Evolutionary conservation across 1,140 invertebrate genomes (phyloP).

Genomic region (Drosophila baimaii): DNA sequence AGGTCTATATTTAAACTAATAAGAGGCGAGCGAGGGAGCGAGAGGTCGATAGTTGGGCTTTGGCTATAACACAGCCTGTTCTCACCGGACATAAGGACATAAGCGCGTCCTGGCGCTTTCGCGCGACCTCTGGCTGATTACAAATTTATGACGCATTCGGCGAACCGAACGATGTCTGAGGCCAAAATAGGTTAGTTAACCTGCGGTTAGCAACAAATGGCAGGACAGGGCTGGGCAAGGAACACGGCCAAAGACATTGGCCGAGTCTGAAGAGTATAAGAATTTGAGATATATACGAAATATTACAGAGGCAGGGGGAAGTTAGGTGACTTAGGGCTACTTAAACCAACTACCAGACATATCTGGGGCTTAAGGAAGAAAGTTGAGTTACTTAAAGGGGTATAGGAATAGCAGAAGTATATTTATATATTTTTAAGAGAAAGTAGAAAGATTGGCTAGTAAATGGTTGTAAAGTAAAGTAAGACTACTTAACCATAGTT

Average conservation of each 20-base stretch:
- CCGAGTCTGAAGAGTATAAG: neutral
- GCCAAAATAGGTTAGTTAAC: conserved; percentile 25
- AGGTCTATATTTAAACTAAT: conserved; percentile 81
- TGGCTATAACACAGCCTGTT: conserved; percentile 41
- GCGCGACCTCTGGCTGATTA: conserved; percentile 34
- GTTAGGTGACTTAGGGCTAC: no score
- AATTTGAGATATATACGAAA: neutral
- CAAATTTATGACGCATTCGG: conserved; percentile 58
- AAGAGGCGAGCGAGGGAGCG: conserved; percentile 52
- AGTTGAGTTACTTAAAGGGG: no score
- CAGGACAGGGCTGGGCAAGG: neutral
- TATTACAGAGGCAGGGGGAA: neutral
- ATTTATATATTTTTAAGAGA: no score
- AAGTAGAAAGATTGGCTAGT: no score
- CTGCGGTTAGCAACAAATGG: conserved; percentile 13
- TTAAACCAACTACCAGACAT: neutral
- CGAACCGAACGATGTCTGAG: conserved; percentile 10
- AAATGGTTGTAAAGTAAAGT: neutral
- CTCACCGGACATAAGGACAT: conserved; percentile 31
- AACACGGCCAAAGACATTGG: neutral
- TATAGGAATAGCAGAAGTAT: no score
- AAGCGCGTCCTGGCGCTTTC: conserved; percentile 23
- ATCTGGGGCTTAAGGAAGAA: no score
- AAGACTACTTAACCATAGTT: neutral
- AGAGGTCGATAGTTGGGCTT: conserved; percentile 27